Base-by-base conservation (phyloP, 2,113 vertebrate species). In the Stegastes partitus region DNA sequence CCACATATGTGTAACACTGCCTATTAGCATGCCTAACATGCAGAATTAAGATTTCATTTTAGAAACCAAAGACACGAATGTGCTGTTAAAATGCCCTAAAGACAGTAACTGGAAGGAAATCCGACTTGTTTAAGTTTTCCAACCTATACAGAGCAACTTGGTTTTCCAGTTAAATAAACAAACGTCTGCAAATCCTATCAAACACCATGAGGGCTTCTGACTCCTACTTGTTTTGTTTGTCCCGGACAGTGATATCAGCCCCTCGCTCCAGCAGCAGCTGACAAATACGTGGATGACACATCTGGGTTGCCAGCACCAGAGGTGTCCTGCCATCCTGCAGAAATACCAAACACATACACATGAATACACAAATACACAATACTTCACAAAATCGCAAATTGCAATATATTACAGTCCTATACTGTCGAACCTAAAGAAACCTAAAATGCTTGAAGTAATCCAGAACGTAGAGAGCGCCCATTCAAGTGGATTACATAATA, bases 171-270 rank as follows among this genome's bases (percentile, higher is more conserved):
- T 42, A 62, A 45, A 25, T 15, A 56, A 54, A 55, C 0, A 9
- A 42, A 42, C 1, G 22, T 19, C 39, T 58, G 54, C 14, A 28
- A 1, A 50, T 21, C 15, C 3, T 3, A 34, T 25, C 3, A 19
- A 71, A 68, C 16, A 18, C 3, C 8, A 56, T 0, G 0, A 28
- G 22, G 21, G 2, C 1, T 2, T 21, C 54, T 12, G 28, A 10
- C 11, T 64, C 23, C 89, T 87, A 99, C 98, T 97, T 98, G 92
- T 95, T 96, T 74, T 99, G 98, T 78, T 98, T 99, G 94, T 99
- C 98, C 74, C 95, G 94, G 83, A 94, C 85, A 51, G 96, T 94
- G 59, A 99, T 89, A 11, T 99, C 96, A 0, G 97, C 96, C 5
- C 97, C 97, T 61, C 96, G 92, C 39, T 99, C 98, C 12, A 99